Conservation (phyloP, 2,888 invertebrate genomes). For the Petrolisthes cinctipes region DNA sequence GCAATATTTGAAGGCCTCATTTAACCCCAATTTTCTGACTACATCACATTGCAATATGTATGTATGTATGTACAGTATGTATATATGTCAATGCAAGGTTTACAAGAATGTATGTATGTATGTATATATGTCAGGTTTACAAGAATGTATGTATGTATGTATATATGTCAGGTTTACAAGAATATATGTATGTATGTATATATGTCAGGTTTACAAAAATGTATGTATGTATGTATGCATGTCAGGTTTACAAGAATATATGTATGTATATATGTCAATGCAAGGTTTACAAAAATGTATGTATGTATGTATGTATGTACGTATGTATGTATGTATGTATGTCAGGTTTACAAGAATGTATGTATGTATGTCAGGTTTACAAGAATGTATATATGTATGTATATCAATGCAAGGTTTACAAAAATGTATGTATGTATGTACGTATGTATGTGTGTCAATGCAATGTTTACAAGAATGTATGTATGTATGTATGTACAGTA, state of each 20-base stretch:
- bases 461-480: background rate
- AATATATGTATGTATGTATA: background rate
- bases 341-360: background rate
- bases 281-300: too few relatives aligned
- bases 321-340: background rate
- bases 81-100: background rate
- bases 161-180: background rate
- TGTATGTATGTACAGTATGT: too few relatives aligned
- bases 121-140: background rate
- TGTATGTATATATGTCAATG: slow-evolving; percentile 15
- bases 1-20: too few relatives aligned
- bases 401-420: background rate
- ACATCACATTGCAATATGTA: too few relatives aligned
- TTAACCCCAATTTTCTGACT: too few relatives aligned
- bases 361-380: background rate
- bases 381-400: slow-evolving; percentile 2
- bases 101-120: slow-evolving; percentile 8
- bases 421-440: background rate
- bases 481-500: background rate
- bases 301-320: too few relatives aligned
- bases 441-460: too few relatives aligned
- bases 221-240: background rate
- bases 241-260: too few relatives aligned
- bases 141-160: slow-evolving; percentile 6
- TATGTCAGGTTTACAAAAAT: background rate